Evolutionary conservation across 64 coral and sea anemone genomes (phyloP).

Genomic region (Orbicella faveolata): DNA sequence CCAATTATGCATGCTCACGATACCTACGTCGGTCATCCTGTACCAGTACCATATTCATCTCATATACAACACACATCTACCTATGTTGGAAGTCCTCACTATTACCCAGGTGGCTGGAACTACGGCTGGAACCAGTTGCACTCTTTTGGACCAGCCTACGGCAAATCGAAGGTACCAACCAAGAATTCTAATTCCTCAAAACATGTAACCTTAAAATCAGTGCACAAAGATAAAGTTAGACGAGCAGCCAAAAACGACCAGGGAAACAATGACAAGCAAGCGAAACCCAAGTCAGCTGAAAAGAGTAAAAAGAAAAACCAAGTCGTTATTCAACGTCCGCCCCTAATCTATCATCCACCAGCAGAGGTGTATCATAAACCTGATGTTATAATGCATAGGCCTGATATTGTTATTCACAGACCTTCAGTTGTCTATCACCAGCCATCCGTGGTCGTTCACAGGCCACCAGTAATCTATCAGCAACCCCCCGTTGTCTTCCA

Average conservation of each 20-base stretch:
- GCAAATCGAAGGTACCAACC: constrained; percentile 53
- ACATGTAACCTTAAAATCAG: neutral
- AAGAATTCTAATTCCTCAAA: neutral
- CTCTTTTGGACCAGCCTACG: neutral
- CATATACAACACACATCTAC: constrained; percentile 66
- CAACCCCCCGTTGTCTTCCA: constrained; percentile 58
- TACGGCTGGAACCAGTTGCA: constrained; percentile 31
- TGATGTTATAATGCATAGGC: constrained; percentile 59
- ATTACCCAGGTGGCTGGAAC: constrained; percentile 68
- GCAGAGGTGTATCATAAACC: constrained; percentile 66
- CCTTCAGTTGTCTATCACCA: constrained; percentile 71
- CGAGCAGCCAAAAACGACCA: neutral
- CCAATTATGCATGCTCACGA: constrained; percentile 86
- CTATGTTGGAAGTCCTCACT: constrained; percentile 83
- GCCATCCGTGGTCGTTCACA: constrained; percentile 60
- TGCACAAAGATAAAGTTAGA: constrained; percentile 30
- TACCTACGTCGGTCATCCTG: constrained; percentile 74
- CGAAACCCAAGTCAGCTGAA: neutral
- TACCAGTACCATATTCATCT: constrained; percentile 65
- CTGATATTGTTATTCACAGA: constrained; percentile 68
- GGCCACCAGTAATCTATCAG: constrained; percentile 61
- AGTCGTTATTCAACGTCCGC: constrained; percentile 51
- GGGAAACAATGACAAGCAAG: neutral
- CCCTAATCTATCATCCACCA: constrained; percentile 67
- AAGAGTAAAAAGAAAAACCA: constrained; percentile 61